A percentile compares a stretch with the other conserved stretches of the same genome.
Evolutionary conservation across 2,888 invertebrate genomes (phyloP).

Genomic region (Creontiades dilutus): DNA sequence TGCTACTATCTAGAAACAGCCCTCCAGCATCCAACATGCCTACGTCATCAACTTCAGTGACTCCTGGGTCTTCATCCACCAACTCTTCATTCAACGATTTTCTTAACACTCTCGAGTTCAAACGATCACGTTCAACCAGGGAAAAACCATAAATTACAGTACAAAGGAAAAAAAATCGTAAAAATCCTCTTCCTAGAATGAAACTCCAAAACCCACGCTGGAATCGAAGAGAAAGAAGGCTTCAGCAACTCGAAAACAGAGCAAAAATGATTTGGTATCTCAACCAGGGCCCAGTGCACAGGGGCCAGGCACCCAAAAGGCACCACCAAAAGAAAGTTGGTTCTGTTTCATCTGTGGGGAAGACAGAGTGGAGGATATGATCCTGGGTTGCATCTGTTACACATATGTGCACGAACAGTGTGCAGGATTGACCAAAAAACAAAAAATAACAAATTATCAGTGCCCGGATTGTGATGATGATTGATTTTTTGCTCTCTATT

Average conservation of each 20-base stretch:
- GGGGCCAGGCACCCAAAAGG: not conserved
- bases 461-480: not conserved
- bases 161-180: not conserved
- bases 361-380: slow-evolving; percentile 17
- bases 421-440: not conserved
- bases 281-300: not conserved
- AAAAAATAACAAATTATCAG: not conserved
- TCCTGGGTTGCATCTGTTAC: not conserved
- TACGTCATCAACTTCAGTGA: not conserved
- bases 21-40: not conserved
- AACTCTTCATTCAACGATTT: not conserved
- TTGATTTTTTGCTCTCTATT: not conserved
- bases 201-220: not conserved
- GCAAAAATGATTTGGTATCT: not conserved
- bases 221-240: not conserved
- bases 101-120: not conserved
- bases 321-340: not conserved
- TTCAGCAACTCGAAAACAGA: not conserved
- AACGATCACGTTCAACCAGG: not conserved
- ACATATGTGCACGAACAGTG: not conserved
- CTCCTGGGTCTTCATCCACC: not conserved
- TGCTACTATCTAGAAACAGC: not conserved
- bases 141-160: not conserved
- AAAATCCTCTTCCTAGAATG: not conserved
- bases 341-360: slow-evolving; percentile 14